Percentiles rank a stretch among this genome's conserved stretches.
Conservation (phyloP, 2,113 vertebrate genomes). For the Salvator merianae region DNA sequence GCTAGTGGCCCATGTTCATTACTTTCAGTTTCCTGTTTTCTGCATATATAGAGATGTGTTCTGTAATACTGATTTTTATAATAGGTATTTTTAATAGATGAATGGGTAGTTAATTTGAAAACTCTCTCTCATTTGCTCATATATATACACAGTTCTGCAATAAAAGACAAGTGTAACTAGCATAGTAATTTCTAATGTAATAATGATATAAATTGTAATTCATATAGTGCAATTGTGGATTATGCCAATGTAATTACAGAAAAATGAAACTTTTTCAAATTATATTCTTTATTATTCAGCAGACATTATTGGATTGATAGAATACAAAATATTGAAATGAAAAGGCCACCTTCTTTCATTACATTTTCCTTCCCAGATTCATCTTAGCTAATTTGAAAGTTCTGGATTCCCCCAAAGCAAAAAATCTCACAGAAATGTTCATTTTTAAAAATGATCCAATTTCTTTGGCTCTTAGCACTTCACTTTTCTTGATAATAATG, state of each 20-base stretch:
- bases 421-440: not conserved
- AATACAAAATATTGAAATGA: slow-evolving; percentile 29
- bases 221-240: slow-evolving; percentile 13
- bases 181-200: slow-evolving; percentile 45
- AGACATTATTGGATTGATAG: slow-evolving; percentile 39
- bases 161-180: slow-evolving; percentile 20
- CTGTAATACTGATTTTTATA: slow-evolving; percentile 23
- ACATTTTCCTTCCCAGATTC: not conserved
- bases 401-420: slow-evolving; percentile 18
- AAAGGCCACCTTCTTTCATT: not conserved
- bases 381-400: not conserved
- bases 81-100: slow-evolving; percentile 21
- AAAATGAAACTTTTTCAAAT: not conserved
- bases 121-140: too few relatives aligned
- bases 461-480: not conserved
- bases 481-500: not conserved
- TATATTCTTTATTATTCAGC: not conserved
- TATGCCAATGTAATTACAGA: slow-evolving; percentile 10
- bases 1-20: too few relatives aligned
- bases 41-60: not conserved
- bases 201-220: slow-evolving; percentile 17
- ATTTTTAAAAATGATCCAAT: slow-evolving; percentile 2
- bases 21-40: too few relatives aligned
- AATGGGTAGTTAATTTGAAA: not conserved
- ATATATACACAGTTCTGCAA: too few relatives aligned